These are phyloP conservation scores for Passerina amoena DNA, from an alignment of 2,113 vertebrate genomes.

Conservation along the genomic window DNA sequence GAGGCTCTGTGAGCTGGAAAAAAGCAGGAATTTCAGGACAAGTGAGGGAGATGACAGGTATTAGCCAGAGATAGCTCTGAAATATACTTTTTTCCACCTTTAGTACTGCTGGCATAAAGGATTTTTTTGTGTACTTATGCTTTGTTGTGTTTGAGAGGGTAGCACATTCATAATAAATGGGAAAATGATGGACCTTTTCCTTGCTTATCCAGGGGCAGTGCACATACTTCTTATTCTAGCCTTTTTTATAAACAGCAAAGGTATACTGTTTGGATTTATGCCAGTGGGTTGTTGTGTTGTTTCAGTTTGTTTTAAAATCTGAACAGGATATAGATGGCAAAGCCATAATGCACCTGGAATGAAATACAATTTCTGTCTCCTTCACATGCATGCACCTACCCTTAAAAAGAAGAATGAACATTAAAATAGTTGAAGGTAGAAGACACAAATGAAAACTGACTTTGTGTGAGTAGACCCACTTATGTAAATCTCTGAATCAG, in stretches of 20 bases:
- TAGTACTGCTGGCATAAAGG: neutral
- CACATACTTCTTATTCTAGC: neutral
- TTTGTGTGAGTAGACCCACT: neutral
- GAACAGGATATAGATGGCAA: neutral
- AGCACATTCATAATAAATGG: neutral
- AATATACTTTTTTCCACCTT: neutral
- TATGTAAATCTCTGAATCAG: slow-evolving; percentile 17
- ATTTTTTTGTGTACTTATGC: neutral
- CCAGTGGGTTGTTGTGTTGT: neutral
- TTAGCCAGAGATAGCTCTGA: neutral
- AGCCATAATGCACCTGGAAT: neutral
- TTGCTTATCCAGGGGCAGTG: neutral
- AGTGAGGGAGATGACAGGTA: neutral
- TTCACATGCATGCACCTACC: rapidly evolving
- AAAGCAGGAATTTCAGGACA: neutral
- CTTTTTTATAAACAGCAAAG: neutral
- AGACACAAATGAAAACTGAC: neutral
- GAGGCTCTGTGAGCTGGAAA: neutral
- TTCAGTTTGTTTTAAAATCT: neutral
- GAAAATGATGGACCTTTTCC: neutral
- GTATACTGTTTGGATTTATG: neutral
- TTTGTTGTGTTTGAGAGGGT: neutral
- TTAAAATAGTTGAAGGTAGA: neutral
- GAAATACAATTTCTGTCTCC: neutral
- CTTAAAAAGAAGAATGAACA: neutral